Evolutionary conservation across 2,888 invertebrate genomes (phyloP), one percentile per base, ranked within the genome.

Genomic region (Ectropis crepuscularia): DNA sequence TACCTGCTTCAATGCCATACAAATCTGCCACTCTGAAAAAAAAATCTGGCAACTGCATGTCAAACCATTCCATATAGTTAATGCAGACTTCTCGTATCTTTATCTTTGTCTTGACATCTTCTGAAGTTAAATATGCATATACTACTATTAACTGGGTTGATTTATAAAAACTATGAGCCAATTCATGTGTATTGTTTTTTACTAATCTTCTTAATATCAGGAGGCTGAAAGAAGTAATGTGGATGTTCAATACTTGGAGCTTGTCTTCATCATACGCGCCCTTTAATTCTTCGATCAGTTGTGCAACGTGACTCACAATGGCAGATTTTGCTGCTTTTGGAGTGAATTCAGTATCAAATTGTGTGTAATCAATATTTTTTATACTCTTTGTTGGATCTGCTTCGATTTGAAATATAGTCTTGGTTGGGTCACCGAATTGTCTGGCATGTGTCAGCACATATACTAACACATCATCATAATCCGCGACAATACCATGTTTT

Each of bases 361-460:
- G 45, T n/a, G 0, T 12, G 12, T 12, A 4, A 2, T 6, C 12
- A 7, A 8, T 45, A 16, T 28, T 47, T 47, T 9, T 5, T 16
- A 28, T 28, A 28, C 28, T 5, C 16, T 28, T 28, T 8, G 16
- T 46, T 9, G n/a, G 0, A 6, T 10, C 2, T 43, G 16, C 7
- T 9, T 47, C 47, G 0, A 28, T 28, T 28, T 28, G 28, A n/a
- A 47, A 47, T 28, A 47, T 28, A 2, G 2, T 47, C 28, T 28
- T 9, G 10, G 0, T 10, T 9, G 47, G 28, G 10, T 47, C 28
- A 10, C 47, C 47, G 28, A 47, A 47, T 28, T 47, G 7, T 28
- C 47, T 28, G 28, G 47, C 47, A 28, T 47, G 47, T 28, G 47
- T 47, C 28, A 47, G 5, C 6, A 47, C 47, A 28, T 47, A 47